Evolutionary conservation across 2,888 invertebrate species (phyloP), one percentile per base, ranked within the genome.

Genomic region (Oasisia sp.): DNA sequence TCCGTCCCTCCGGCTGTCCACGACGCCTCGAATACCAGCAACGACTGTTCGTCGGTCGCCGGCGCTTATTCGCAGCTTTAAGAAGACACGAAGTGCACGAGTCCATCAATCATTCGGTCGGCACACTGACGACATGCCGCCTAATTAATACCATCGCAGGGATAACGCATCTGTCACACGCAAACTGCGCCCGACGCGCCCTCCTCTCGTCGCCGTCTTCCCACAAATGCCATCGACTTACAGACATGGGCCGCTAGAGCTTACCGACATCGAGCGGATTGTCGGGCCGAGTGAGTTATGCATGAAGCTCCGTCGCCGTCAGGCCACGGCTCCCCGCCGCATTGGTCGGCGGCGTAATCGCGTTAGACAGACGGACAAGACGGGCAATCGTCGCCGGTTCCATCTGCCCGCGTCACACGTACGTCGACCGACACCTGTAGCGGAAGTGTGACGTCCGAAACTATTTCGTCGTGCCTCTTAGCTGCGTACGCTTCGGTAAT

Each of bases 181-280:
- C n/a, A 27, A 74, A 74, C 27, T 74, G 74, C 74, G 74, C 74
- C 27, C 19, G 74, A 74, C 74, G 74, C 74, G 74, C n/a, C 27
- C 74, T 74, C 74, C 74, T 27, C 74, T 74, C 27, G 74, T 19
- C 27, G 7, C 74, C 5, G 19, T 74, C 19, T 74, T 74, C 27
- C 74, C 74, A 74, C 74, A 74, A 74, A 74, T 74, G 74, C 74
- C 74, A n/a, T 74, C 74, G 74, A 74, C 74, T 74, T 74, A 74
- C 74, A 74, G 74, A 74, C 74, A 74, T 74, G 27, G 74, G 74
- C 74, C 7, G 74, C 50, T 74, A 74, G 74, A 74, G 74, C 27
- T 74, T 74, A 74, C 74, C 27, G 27, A 4, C 74, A 27, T 19
- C 74, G 74, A 19, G 74, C 74, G n/a, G 74, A 74, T 74, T 74